Evolutionary conservation across 2,797 vertebrate genomes (phyloP), one percentile per base, ranked within the genome.

Genomic region (Neopelma chrysocephalum): DNA sequence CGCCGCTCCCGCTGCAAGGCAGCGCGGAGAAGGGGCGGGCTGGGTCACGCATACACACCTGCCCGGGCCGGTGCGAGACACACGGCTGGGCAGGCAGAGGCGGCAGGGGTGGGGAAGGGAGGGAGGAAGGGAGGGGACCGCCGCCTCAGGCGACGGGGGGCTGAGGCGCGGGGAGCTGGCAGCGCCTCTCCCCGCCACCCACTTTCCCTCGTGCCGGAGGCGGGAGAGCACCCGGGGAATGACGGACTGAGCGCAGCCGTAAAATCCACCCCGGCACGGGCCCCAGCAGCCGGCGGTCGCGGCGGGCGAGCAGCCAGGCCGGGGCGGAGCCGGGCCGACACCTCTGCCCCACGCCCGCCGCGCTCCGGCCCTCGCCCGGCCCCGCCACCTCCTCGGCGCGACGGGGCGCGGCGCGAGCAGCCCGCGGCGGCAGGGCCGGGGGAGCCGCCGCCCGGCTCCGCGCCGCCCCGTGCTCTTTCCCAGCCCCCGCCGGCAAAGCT

Each of bases 401-500:
- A 60, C 83, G 80, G 43, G 42, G 85, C 69, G 93, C 65, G 72
- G 80, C 32, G 50, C 70, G 48, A 56, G 70, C 69, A 58, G 82
- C 91, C 83, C 78, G 75, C 95, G 87, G 91, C 80, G n/a, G 20
- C 15, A 61, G 34, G 22, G 66, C 27, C 13, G 8, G 18, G 18
- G 48, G 42, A 71, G 22, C 80, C 65, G 79, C 95, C 54, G 94
- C 71, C 65, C 64, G 73, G 93, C 82, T 40, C 85, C 83, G 75
- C 94, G 53, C 72, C 93, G 14, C 36, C 89, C 85, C 93, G 84
- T 96, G 91, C 82, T 81, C 50, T 42, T 71, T 69, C 26, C 60
- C 85, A 71, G 45, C 81, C 54, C 54, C 93, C 68, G 64, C 20
- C 58, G 34, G 47, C 27, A 15, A 80, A 78, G 31, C 15, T 70